A percentile compares a stretch with the other conserved stretches of the same genome.
These are phyloP conservation scores for Procambarus clarkii DNA, from an alignment of 1,140 invertebrate species.

Conservation along the genomic window DNA sequence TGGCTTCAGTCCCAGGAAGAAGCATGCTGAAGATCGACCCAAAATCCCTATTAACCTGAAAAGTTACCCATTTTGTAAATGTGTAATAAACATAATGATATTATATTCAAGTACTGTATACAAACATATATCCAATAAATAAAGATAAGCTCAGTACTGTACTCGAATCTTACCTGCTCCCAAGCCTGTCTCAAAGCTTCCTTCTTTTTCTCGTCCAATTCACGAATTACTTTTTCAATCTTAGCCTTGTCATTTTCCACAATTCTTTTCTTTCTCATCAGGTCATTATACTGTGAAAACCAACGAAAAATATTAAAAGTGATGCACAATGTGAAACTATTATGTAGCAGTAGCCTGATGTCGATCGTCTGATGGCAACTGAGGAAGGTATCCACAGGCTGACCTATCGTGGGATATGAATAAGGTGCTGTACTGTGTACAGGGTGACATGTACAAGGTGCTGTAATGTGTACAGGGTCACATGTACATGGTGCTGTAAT, in stretches of 20 bases:
- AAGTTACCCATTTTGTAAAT: background rate
- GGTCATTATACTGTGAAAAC: constrained; percentile 82
- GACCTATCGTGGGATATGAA: too few species aligned
- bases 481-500: too few species aligned
- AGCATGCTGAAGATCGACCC: constrained; percentile 96
- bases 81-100: background rate
- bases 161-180: constrained; percentile 78
- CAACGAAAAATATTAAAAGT: background rate
- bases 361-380: too few species aligned
- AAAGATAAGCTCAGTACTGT: background rate
- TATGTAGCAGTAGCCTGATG: background rate
- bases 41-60: constrained; percentile 89
- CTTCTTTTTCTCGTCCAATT: constrained; percentile 93
- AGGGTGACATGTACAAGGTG: too few species aligned
- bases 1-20: constrained; percentile 91
- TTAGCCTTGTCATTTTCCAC: constrained; percentile 91
- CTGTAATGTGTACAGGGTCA: too few species aligned
- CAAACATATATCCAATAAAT: too few species aligned
- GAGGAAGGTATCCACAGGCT: too few species aligned
- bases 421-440: too few species aligned
- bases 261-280: constrained; percentile 87
- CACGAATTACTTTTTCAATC: constrained; percentile 88
- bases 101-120: too few species aligned
- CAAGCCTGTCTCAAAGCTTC: constrained; percentile 87
- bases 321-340: background rate